phyloP scores from a whole-genome alignment of 2,113 vertebrate genomes.

The Zootoca vivipara region DNA sequence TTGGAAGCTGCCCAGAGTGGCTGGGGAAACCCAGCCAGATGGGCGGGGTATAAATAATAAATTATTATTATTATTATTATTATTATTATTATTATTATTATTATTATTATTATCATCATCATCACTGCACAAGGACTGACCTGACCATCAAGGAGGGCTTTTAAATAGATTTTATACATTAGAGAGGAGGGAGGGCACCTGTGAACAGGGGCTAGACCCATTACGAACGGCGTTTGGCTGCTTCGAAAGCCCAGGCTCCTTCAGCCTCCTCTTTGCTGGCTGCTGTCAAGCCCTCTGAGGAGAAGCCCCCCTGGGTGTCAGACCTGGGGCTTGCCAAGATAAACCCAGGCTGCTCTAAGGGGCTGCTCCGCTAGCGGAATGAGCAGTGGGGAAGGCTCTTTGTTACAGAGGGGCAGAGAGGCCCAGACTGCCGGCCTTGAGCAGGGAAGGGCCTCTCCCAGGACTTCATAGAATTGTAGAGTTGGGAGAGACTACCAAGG shows the following conservation, averaged over 20 bases:
- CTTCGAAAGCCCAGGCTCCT: conserved; percentile 48
- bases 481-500: too few species aligned
- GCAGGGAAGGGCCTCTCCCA: conserved; percentile 16
- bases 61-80: too few species aligned
- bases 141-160: conserved; percentile 64
- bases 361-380: conserved; percentile 20
- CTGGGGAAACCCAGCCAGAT: too few species aligned
- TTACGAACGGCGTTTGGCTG: conserved; percentile 55
- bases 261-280: conserved; percentile 7
- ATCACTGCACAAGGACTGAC: conserved; percentile 58
- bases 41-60: too few species aligned
- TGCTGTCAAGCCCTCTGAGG: conserved; percentile 1
- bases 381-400: not conserved
- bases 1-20: too few species aligned
- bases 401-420: not conserved
- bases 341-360: conserved; percentile 29
- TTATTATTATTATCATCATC: too few species aligned
- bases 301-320: conserved; percentile 54
- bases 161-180: conserved; percentile 73
- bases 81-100: too few species aligned
- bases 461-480: not conserved
- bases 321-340: conserved; percentile 53
- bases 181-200: conserved; percentile 34
- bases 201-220: conserved; percentile 62
- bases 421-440: conserved; percentile 14